phyloP scores from a whole-genome alignment of 2,113 vertebrate species.

The Campylorhamphus procurvoides region DNA sequence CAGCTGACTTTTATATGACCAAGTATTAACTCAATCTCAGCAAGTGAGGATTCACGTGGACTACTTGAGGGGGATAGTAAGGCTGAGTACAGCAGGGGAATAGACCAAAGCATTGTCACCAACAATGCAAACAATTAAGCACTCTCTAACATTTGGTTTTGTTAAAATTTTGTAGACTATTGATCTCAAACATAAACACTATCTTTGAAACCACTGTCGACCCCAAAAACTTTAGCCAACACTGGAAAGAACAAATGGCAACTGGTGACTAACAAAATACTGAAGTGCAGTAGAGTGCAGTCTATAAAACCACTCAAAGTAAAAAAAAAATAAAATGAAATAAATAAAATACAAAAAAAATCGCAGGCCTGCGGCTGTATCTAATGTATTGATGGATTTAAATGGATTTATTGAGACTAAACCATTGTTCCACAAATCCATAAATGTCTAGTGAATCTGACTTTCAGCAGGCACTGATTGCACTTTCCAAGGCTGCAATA shows the following conservation, averaged over 20 bases:
- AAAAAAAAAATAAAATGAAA: background rate
- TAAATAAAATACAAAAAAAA: background rate
- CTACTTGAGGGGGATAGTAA: background rate
- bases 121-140: background rate
- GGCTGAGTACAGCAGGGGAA: background rate
- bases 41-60: rapidly evolving
- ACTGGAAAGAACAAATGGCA: background rate
- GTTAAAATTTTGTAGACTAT: background rate
- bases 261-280: background rate
- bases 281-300: background rate
- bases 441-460: background rate
- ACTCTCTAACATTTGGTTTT: background rate
- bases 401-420: background rate
- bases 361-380: background rate
- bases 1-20: background rate
- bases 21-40: background rate
- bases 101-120: background rate
- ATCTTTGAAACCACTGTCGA: background rate
- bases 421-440: background rate
- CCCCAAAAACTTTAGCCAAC: background rate
- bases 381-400: background rate
- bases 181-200: background rate
- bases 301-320: background rate
- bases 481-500: background rate
- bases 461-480: background rate